phyloP scores from a whole-genome alignment of 2,113 vertebrate species.

The Recurvirostra avosetta region DNA sequence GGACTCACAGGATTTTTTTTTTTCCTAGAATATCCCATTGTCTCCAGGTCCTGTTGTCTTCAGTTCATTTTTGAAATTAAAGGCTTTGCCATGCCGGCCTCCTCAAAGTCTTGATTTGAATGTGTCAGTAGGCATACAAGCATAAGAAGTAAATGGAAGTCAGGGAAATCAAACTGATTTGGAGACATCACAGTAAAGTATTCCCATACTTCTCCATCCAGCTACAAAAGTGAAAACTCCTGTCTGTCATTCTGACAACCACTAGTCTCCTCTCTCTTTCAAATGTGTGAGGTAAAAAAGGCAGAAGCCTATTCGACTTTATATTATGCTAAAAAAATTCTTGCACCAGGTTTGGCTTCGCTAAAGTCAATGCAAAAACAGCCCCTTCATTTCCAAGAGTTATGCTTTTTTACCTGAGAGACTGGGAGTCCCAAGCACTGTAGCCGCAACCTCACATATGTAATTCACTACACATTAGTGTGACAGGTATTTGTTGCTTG shows the following conservation, averaged over 20 bases:
- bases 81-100: neutral
- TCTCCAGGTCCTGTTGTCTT: neutral
- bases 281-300: neutral
- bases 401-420: neutral
- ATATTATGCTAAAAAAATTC: neutral
- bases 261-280: neutral
- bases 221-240: neutral
- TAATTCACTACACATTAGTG: neutral
- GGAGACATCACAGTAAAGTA: neutral
- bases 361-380: neutral
- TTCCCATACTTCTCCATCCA: neutral
- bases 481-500: neutral
- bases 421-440: neutral
- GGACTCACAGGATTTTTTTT: neutral
- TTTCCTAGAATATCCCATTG: neutral
- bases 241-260: neutral
- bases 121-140: neutral
- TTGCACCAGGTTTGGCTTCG: neutral
- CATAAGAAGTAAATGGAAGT: neutral
- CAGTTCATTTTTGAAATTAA: neutral
- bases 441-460: neutral
- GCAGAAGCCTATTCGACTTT: neutral
- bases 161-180: neutral
- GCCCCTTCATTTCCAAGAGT: rapidly evolving
- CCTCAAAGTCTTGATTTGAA: neutral